Evolutionary conservation across 2,888 invertebrate genomes (phyloP), one percentile per base, ranked within the genome.

Genomic region (Tipula unca): DNA sequence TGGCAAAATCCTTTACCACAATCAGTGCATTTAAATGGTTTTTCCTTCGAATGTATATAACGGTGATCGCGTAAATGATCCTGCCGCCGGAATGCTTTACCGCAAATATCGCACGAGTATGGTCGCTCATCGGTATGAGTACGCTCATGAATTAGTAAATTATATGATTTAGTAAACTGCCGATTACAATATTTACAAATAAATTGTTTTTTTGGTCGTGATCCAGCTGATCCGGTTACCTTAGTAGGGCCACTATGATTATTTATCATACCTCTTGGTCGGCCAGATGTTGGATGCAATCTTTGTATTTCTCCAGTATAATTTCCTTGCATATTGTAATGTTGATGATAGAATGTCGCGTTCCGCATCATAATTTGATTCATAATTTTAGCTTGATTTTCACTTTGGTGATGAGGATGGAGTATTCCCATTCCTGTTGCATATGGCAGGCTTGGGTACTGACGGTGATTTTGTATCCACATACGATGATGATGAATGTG

Each of bases 1-100:
- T 99, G 99, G 90, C 99, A 99, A 92, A 99, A 99, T 4, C 99
- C 99, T 91, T 99, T 99, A 82, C 98, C 98, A 90, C 99, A 99
- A 88, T 98, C 96, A 3, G 93, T 94, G 91, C 99, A 99, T 90
- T 98, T 99, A 92, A 99, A 99, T 0, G 99, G 99, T 90, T 99
- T 99, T 91, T 99, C 98, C 90, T 99, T 99, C 87, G 97, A 97
- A 92, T 99, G 99, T 87, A 99, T 99, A 92, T 98, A 99, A 90
- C 96, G 96, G 92, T 97, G 97, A 90, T 97, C 97, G 91, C 97
- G 94, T 87, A 97, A 93, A 91, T 97, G 97, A 91, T 99, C 98
- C 92, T 98, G 98, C 88, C 98, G 93, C 87, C 98, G 93, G 92
- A 98, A 99, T 25, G 98, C 97, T 91, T 98, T 98, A 87, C 97